phyloP scores from a whole-genome alignment of 2,113 vertebrate genomes.

The Toxotes jaculatrix region DNA sequence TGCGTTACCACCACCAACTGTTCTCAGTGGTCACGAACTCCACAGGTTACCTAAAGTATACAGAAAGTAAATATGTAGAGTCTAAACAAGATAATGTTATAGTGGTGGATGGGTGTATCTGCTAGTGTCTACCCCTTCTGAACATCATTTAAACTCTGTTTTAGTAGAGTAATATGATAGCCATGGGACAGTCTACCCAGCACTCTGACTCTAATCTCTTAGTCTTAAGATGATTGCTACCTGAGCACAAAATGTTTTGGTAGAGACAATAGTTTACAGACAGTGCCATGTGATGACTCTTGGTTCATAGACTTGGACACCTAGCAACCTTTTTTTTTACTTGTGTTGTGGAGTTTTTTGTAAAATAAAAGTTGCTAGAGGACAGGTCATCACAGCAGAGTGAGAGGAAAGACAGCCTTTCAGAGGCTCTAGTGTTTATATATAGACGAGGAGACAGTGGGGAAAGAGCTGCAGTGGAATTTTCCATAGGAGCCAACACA shows the following conservation, averaged over 20 bases:
- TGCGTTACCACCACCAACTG: no score
- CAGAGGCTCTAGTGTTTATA: conserved; percentile 51
- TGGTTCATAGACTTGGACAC: not conserved
- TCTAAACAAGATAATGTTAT: not conserved
- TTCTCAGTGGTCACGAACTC: no score
- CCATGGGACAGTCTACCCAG: no score
- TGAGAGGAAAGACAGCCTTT: conserved; percentile 17
- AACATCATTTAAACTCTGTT: not conserved
- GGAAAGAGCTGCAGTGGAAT: conserved; percentile 63
- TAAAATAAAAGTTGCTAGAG: not conserved
- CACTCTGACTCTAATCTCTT: not conserved
- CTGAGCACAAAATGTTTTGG: not conserved
- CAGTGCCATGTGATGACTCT: not conserved
- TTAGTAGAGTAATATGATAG: not conserved
- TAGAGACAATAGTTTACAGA: not conserved
- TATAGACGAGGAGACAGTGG: conserved; percentile 29
- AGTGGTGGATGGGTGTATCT: not conserved
- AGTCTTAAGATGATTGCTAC: not conserved
- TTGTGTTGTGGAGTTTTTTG: not conserved
- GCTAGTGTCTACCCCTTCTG: not conserved
- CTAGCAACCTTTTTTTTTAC: not conserved
- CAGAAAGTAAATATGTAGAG: no score
- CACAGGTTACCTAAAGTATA: no score
- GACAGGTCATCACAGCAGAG: conserved; percentile 22
- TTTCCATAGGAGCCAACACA: conserved; percentile 65